These are phyloP conservation scores for Eriosoma lanigerum DNA, from an alignment of 1,140 invertebrate genomes.

Conservation along the genomic window DNA sequence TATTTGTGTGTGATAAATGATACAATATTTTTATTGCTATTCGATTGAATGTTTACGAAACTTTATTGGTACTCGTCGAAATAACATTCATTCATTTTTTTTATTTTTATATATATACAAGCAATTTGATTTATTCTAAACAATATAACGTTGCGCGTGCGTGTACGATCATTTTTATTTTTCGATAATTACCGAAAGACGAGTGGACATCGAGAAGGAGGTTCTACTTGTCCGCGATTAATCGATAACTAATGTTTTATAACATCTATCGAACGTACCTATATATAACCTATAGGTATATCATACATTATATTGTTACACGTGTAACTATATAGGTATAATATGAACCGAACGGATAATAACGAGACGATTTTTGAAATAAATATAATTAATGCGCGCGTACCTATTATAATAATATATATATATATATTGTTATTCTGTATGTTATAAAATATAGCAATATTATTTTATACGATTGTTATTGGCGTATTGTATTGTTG, in stretches of 20 bases:
- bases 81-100: too few relatives aligned
- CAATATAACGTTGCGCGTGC: background rate
- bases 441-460: background rate
- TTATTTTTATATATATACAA: background rate
- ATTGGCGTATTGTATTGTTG: background rate
- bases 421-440: background rate
- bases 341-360: background rate
- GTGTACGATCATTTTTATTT: background rate
- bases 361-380: slow-evolving; percentile 11
- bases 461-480: background rate
- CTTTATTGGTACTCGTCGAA: too few relatives aligned
- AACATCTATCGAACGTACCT: too few relatives aligned
- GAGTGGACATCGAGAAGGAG: background rate
- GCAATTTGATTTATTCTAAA: background rate
- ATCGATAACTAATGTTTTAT: background rate
- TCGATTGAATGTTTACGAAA: too few relatives aligned
- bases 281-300: too few relatives aligned
- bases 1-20: too few relatives aligned
- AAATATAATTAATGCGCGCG: background rate
- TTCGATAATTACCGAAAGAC: background rate
- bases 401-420: background rate
- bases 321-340: too few relatives aligned
- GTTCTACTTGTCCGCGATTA: background rate
- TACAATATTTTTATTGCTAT: too few relatives aligned
- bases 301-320: too few relatives aligned